Percentiles rank a stretch among this genome's conserved stretches.
These are phyloP conservation scores for Liodrosophila aerea DNA, from an alignment of 2,888 invertebrate species.

Conservation along the genomic window DNA sequence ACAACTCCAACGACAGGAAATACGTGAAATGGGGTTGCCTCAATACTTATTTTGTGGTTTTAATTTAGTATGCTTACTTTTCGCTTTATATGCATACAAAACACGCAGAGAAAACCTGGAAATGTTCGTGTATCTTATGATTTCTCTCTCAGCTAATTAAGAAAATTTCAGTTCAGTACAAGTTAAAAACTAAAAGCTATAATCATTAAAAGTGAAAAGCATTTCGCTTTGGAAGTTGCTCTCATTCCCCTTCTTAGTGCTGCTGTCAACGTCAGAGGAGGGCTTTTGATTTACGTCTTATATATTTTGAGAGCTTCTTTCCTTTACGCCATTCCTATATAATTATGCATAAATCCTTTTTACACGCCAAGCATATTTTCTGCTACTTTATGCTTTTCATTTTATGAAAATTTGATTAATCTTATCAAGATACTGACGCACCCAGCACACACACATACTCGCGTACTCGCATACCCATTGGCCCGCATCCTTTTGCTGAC, in stretches of 20 bases:
- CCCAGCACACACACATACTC: constrained; percentile 33
- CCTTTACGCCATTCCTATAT: constrained; percentile 73
- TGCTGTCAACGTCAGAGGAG: constrained; percentile 56
- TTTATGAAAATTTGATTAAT: constrained; percentile 83
- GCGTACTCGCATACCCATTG: constrained; percentile 21
- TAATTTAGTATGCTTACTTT: constrained; percentile 47
- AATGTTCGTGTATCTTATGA: background rate
- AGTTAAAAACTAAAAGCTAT: constrained; percentile 50
- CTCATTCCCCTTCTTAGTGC: constrained; percentile 48
- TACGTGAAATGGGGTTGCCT: constrained; percentile 43
- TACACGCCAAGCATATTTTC: constrained; percentile 77
- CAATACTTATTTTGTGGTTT: constrained; percentile 74
- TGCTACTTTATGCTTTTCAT: constrained; percentile 68
- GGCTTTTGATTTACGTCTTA: constrained; percentile 60
- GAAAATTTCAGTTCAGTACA: constrained; percentile 63
- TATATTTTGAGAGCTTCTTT: constrained; percentile 25
- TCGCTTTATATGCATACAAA: constrained; percentile 3
- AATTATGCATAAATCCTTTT: constrained; percentile 79
- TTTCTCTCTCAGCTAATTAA: constrained; percentile 54
- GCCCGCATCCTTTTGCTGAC: background rate
- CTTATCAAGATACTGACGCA: constrained; percentile 80
- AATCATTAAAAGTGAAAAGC: constrained; percentile 4
- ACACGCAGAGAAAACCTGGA: background rate
- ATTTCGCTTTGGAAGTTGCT: constrained; percentile 7
- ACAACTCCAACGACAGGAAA: constrained; percentile 20